A percentile compares a stretch with the other conserved stretches of the same genome.
phyloP scores from a whole-genome alignment of 2,888 invertebrate species.

The Troides aeacus region DNA sequence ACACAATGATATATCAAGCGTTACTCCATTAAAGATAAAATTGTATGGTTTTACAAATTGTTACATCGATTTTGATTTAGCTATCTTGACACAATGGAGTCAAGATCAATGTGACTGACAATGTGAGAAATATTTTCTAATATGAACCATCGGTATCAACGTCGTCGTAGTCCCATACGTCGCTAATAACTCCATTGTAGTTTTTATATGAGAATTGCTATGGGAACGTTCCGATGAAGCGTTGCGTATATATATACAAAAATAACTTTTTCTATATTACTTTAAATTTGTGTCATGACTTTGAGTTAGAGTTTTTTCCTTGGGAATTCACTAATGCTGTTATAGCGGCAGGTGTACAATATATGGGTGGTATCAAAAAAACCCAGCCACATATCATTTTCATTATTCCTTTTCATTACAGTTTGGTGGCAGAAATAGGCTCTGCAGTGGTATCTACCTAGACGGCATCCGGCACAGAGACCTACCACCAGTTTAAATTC shows the following conservation, averaged over 20 bases:
- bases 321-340: too few species aligned
- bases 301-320: too few species aligned
- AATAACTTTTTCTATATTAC: neutral
- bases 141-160: slow-evolving; percentile 8
- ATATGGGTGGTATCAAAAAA: too few species aligned
- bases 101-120: neutral
- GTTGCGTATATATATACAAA: neutral
- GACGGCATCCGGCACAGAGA: too few species aligned
- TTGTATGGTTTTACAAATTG: neutral
- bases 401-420: too few species aligned
- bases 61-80: slow-evolving; percentile 23
- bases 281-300: neutral
- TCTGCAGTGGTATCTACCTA: too few species aligned
- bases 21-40: neutral
- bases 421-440: too few species aligned
- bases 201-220: slow-evolving; percentile 18
- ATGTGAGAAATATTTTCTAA: neutral
- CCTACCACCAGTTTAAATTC: too few species aligned
- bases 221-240: neutral
- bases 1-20: too few species aligned
- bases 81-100: slow-evolving; percentile 1
- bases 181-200: slow-evolving; percentile 25
- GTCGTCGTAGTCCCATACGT: slow-evolving; percentile 10
- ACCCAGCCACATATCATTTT: too few species aligned
- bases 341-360: too few species aligned